phyloP scores from a whole-genome alignment of 2,113 vertebrate species.

The Semicossyphus pulcher region DNA sequence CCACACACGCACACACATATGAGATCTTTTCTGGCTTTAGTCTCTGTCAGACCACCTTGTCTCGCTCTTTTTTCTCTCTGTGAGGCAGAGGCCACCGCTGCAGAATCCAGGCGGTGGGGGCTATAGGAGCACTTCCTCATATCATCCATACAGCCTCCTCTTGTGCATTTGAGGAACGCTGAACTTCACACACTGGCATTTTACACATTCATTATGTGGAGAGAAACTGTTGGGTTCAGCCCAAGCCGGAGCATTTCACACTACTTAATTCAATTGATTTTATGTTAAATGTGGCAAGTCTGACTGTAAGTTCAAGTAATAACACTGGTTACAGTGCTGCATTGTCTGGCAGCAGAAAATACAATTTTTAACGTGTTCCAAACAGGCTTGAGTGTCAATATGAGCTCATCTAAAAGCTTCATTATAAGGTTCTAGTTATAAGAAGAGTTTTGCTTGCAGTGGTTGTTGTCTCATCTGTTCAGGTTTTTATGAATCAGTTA shows the following conservation, averaged over 20 bases:
- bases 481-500: no score
- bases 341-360: no score
- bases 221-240: background rate
- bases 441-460: no score
- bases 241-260: background rate
- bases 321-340: no score
- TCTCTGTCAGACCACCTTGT: slow-evolving; percentile 17
- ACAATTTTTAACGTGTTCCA: no score
- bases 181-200: background rate
- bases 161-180: background rate
- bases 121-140: background rate
- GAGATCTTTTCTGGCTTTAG: slow-evolving; percentile 5
- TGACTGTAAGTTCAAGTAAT: no score
- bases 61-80: background rate
- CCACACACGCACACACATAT: no score
- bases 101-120: background rate
- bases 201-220: background rate
- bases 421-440: no score
- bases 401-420: no score
- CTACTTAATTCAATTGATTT: background rate
- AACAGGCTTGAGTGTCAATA: no score
- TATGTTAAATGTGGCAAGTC: no score
- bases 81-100: background rate
- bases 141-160: background rate
- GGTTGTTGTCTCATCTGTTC: no score